A percentile compares a stretch with the other conserved stretches of the same genome.
Conservation (phyloP, 2,113 vertebrate genomes). For the Pardalotus punctatus region DNA sequence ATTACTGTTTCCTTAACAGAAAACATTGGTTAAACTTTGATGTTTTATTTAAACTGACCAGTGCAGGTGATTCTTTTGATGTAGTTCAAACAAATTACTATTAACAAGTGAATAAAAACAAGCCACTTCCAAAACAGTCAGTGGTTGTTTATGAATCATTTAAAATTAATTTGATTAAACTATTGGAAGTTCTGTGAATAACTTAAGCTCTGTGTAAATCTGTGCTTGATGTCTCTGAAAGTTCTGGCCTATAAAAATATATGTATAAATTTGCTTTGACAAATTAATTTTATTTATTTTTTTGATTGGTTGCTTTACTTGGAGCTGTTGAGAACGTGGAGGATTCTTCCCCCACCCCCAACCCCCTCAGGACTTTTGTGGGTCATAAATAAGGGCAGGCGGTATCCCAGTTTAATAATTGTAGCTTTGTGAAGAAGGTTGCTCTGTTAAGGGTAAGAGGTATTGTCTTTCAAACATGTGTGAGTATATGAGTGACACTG, state of each 20-base stretch:
- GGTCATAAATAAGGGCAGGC: neutral
- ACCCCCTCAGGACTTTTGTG: neutral
- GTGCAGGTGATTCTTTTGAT: neutral
- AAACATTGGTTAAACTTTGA: neutral
- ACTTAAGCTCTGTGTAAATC: neutral
- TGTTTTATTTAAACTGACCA: neutral
- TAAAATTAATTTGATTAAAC: neutral
- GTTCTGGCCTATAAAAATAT: neutral
- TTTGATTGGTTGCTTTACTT: neutral
- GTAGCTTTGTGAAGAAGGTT: neutral
- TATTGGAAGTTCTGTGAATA: neutral
- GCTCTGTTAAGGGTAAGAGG: neutral
- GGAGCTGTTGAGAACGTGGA: neutral
- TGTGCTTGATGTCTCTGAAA: neutral
- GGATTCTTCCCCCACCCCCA: too few relatives aligned
- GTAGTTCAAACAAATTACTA: neutral
- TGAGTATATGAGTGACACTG: neutral
- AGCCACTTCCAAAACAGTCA: neutral
- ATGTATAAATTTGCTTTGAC: neutral
- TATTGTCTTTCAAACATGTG: fast-evolving
- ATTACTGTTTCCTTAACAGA: neutral
- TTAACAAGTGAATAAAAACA: neutral
- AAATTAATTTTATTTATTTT: neutral
- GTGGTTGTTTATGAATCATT: neutral
- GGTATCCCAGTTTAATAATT: neutral